Conservation (phyloP, 2,113 vertebrate species). For the Oncorhynchus mykiss region DNA sequence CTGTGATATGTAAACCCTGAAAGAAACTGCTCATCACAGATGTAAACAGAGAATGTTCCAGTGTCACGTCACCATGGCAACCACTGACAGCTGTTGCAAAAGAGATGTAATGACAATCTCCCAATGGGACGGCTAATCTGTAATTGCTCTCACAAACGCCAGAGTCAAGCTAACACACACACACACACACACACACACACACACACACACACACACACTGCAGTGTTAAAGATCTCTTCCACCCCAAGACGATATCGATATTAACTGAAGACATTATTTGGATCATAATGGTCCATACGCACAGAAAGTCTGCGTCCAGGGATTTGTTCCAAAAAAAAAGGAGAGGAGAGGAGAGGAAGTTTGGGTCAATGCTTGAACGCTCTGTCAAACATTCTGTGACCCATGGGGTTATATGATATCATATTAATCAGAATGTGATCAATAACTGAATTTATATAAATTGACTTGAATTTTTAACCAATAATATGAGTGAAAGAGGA, state of each 20-base stretch:
- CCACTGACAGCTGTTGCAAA: conserved; percentile 18
- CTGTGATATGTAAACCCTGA: conserved; percentile 4
- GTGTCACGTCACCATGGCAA: conserved; percentile 47
- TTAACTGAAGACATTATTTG: no score
- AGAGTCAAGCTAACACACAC: not conserved
- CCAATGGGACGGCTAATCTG: conserved; percentile 16
- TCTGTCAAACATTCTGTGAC: conserved; percentile 11
- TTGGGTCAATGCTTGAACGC: not conserved
- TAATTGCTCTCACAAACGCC: not conserved
- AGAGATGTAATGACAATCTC: conserved; percentile 21
- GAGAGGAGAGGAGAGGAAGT: not conserved
- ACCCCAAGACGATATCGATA: no score
- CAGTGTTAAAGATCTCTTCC: no score
- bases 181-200: not conserved
- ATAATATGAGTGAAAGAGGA: not conserved
- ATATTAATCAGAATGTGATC: conserved; percentile 31
- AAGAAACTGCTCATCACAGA: conserved; percentile 7
- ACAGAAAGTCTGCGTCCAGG: no score
- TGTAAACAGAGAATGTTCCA: conserved; percentile 22
- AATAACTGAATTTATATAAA: conserved; percentile 28
- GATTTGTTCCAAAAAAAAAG: not conserved
- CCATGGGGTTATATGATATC: not conserved
- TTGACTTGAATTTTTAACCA: conserved; percentile 22
- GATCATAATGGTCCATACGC: no score
- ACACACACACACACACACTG: not conserved